Conservation (phyloP, 2,797 vertebrate species). For the Nannoperca australis region DNA sequence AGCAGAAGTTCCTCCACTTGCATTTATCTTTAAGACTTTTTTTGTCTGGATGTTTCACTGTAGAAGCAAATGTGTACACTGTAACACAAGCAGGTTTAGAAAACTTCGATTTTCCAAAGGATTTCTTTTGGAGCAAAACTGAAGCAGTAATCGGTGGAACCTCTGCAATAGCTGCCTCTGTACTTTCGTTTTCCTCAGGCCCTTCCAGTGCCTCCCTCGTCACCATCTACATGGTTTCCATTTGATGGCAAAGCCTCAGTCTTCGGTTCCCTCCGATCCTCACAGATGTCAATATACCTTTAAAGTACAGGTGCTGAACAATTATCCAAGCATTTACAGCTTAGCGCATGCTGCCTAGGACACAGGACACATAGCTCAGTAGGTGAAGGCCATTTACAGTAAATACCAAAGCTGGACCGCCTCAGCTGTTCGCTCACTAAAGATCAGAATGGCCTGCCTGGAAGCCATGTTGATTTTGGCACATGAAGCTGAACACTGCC, state of each 20-base stretch:
- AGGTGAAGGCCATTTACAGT: conserved; percentile 51
- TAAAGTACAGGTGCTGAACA: conserved; percentile 54
- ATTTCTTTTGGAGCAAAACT: conserved; percentile 1
- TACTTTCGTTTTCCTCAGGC: conserved; percentile 77
- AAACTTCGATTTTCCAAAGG: conserved; percentile 10
- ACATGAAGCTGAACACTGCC: conserved; percentile 81
- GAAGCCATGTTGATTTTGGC: conserved; percentile 82
- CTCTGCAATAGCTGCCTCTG: conserved; percentile 51
- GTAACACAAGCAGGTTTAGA: conserved; percentile 34
- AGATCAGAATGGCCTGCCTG: conserved; percentile 60
- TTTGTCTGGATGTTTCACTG: conserved; percentile 8
- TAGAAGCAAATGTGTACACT: conserved; percentile 1
- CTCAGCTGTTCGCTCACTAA: conserved; percentile 54
- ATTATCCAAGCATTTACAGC: conserved; percentile 53
- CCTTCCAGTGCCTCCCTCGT: conserved; percentile 73
- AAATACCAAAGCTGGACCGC: conserved; percentile 77
- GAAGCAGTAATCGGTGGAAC: conserved; percentile 21
- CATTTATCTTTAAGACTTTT: not conserved
- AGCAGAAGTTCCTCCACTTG: conserved; percentile 34
- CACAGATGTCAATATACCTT: conserved; percentile 60
- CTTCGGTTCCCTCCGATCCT: conserved; percentile 46
- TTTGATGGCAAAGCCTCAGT: conserved; percentile 54
- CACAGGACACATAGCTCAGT: conserved; percentile 29
- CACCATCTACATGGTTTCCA: conserved; percentile 55
- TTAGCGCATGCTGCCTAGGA: conserved; percentile 47